These are phyloP conservation scores for Sarotherodon lohbergeri DNA, from an alignment of 2,113 vertebrate genomes.

Conservation along the genomic window DNA sequence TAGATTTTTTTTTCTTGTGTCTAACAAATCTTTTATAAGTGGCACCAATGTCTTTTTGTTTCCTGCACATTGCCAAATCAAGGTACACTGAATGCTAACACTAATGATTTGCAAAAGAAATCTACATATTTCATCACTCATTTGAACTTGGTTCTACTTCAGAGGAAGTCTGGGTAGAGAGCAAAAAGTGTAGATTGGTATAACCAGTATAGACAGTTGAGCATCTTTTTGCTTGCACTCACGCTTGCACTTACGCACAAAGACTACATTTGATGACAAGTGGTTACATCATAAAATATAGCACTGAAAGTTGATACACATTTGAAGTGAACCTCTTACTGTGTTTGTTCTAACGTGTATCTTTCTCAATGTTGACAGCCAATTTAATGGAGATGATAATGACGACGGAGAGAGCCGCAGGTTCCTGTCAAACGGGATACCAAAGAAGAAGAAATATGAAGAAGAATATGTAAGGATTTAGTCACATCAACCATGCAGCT, in stretches of 20 bases:
- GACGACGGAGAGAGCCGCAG: constrained; percentile 88
- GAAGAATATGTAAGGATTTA: constrained; percentile 85
- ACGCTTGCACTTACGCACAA: neutral
- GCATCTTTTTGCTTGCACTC: neutral
- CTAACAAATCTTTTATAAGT: neutral
- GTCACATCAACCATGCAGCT: neutral
- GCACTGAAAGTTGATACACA: neutral
- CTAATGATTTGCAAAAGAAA: neutral
- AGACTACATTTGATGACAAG: neutral
- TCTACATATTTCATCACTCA: neutral
- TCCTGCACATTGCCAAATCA: neutral
- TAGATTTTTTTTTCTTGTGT: neutral
- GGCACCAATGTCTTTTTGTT: neutral
- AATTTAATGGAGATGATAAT: constrained; percentile 60
- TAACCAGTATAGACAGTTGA: neutral
- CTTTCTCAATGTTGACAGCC: constrained; percentile 66
- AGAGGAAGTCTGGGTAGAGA: neutral
- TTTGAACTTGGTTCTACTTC: neutral
- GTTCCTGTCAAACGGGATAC: constrained; percentile 87
- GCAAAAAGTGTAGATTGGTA: neutral
- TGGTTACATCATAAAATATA: neutral
- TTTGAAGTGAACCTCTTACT: neutral
- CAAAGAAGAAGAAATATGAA: constrained; percentile 81
- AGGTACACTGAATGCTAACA: neutral
- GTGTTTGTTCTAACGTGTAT: neutral